These are phyloP conservation scores for Halictus ligatus DNA, from an alignment of 2,888 invertebrate genomes.

Conservation along the genomic window DNA sequence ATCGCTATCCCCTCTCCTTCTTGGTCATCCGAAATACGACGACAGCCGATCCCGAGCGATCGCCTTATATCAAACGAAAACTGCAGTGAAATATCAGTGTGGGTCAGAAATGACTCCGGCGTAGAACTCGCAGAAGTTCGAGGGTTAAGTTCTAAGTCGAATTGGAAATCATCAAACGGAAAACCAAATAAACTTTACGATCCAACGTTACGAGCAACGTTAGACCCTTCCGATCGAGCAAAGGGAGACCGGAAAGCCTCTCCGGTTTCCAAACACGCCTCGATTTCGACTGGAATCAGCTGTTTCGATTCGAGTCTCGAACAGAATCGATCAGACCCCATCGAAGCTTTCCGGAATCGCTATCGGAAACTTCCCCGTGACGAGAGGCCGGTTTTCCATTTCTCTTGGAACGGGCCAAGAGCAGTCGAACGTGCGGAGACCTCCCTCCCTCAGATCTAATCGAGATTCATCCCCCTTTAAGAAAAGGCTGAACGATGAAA, in stretches of 20 bases:
- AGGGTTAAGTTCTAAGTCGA: background rate
- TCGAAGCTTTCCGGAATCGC: background rate
- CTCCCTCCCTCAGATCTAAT: constrained; percentile 30
- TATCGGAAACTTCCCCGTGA: background rate
- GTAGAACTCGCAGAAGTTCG: too few relatives aligned
- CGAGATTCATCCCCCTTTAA: constrained; percentile 44
- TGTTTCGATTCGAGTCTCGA: background rate
- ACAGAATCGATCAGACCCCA: background rate
- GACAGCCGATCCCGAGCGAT: too few relatives aligned
- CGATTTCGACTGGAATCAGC: background rate
- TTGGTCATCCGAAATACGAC: too few relatives aligned
- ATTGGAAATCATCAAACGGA: background rate
- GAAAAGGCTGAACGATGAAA: constrained; percentile 52
- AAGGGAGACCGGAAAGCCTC: background rate
- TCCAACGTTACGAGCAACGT: background rate
- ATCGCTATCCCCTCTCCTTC: too few relatives aligned
- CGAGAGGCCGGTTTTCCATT: background rate
- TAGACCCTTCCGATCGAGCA: background rate
- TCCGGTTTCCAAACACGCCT: background rate
- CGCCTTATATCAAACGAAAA: too few relatives aligned
- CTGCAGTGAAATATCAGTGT: too few relatives aligned
- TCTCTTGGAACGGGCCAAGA: background rate
- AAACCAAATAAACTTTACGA: background rate
- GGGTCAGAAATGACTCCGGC: too few relatives aligned
- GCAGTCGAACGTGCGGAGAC: background rate